Evolutionary conservation across 2,113 vertebrate species (phyloP).

Genomic region (Edolisoma coerulescens): DNA sequence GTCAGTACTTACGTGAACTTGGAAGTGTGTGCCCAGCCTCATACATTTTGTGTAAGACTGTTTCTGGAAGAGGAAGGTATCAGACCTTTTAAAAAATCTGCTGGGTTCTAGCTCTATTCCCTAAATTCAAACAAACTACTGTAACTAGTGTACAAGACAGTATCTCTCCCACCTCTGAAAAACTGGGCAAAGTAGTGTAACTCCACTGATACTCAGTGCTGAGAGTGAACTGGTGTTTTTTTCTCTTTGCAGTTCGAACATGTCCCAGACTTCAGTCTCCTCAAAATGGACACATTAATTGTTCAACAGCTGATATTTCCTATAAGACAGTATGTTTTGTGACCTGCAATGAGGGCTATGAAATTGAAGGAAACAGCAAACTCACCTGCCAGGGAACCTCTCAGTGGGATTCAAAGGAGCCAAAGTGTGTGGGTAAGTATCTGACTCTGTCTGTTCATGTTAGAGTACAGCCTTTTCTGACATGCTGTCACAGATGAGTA

Average conservation of each 20-base stretch:
- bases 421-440: slow-evolving; percentile 91
- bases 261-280: slow-evolving; percentile 81
- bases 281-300: slow-evolving; percentile 82
- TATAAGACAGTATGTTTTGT: slow-evolving; percentile 81
- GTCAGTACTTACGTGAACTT: not conserved
- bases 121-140: not conserved
- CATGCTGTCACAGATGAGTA: not conserved
- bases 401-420: slow-evolving; percentile 88
- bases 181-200: not conserved
- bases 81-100: not conserved
- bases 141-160: not conserved
- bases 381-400: slow-evolving; percentile 85
- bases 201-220: not conserved
- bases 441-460: not conserved
- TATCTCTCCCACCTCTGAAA: not conserved
- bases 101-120: not conserved
- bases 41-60: not conserved
- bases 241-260: slow-evolving; percentile 77
- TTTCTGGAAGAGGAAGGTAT: not conserved
- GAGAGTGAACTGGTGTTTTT: not conserved
- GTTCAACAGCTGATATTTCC: slow-evolving; percentile 72
- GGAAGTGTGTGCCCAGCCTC: not conserved
- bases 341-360: slow-evolving; percentile 85
- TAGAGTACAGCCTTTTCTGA: not conserved
- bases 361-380: slow-evolving; percentile 80